Evolutionary conservation across 2,888 invertebrate genomes (phyloP).

Genomic region (Cerastoderma edule): DNA sequence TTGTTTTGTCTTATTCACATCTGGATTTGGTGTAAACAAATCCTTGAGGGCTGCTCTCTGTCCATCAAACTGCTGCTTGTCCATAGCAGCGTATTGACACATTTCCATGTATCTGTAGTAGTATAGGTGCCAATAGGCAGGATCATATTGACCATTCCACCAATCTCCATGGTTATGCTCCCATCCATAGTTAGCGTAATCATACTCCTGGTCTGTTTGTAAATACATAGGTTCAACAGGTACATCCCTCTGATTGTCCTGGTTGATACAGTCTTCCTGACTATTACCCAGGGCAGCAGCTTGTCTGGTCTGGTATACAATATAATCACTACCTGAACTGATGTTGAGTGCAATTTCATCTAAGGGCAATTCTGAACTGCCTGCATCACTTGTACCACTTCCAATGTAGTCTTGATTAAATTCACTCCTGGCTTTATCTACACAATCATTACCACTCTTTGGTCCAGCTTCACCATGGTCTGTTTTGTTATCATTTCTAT

Average conservation of each 20-base stretch:
- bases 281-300: background rate
- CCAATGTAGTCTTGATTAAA: background rate
- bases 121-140: conserved; percentile 5
- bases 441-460: background rate
- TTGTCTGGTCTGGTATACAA: background rate
- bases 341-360: conserved; percentile 25
- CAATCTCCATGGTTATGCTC: conserved; percentile 7
- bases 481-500: too few species aligned
- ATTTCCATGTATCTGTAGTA: conserved; percentile 12
- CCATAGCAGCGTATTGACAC: too few species aligned
- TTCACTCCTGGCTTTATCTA: background rate
- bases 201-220: too few species aligned
- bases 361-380: conserved; percentile 30
- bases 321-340: background rate
- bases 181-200: too few species aligned
- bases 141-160: background rate
- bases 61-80: too few species aligned
- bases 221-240: background rate
- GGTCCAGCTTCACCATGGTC: background rate
- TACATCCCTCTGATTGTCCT: background rate
- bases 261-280: background rate
- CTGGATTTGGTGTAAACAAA: too few species aligned
- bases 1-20: too few species aligned
- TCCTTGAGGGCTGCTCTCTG: too few species aligned
- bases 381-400: conserved; percentile 32